These are phyloP conservation scores for Petrocephalus microphthalmus DNA, from an alignment of 2,113 vertebrate genomes.

Conservation along the genomic window DNA sequence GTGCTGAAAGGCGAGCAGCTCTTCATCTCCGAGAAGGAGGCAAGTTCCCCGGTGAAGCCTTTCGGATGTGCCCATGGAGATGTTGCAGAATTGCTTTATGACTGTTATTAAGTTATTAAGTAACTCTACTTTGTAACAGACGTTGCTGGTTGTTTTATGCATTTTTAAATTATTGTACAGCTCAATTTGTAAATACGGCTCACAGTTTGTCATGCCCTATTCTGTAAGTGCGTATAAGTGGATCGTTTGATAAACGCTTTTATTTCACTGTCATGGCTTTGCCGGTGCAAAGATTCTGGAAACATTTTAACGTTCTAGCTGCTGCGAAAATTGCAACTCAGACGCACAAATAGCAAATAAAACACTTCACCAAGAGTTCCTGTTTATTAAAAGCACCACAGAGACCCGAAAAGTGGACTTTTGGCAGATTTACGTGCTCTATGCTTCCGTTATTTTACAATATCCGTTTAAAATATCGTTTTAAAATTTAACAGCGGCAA, in stretches of 20 bases:
- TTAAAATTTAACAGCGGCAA: background rate
- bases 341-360: background rate
- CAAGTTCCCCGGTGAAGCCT: constrained; percentile 43
- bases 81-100: background rate
- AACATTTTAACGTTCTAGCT: background rate
- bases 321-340: background rate
- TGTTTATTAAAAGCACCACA: background rate
- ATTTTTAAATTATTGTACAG: background rate
- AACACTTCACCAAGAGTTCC: background rate
- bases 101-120: background rate
- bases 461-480: background rate
- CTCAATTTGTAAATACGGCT: background rate
- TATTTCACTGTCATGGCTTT: background rate
- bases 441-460: background rate
- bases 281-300: background rate
- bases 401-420: background rate
- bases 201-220: background rate
- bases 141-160: background rate
- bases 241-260: background rate
- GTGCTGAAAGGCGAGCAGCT: constrained; percentile 84
- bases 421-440: background rate
- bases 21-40: constrained; percentile 87
- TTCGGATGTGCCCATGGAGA: background rate
- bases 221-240: background rate
- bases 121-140: background rate